phyloP scores from a whole-genome alignment of 2,888 invertebrate genomes.

The Colostygia pectinataria region DNA sequence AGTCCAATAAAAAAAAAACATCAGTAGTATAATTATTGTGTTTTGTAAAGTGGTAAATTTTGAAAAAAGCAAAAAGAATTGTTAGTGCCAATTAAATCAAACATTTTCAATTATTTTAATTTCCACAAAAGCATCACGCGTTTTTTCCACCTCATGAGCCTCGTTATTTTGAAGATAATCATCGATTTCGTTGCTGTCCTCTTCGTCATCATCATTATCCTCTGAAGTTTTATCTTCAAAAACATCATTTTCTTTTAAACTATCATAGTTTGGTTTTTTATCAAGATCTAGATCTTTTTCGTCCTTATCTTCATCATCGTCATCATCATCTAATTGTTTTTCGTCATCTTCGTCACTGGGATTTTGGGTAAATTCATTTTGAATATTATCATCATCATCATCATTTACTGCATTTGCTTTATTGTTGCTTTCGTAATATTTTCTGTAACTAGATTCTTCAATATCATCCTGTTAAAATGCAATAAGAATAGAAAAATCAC shows the following conservation, averaged over 20 bases:
- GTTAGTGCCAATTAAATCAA: conserved; percentile 65
- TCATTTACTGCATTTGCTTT: conserved; percentile 36
- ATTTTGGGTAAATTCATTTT: conserved; percentile 43
- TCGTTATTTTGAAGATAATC: conserved; percentile 38
- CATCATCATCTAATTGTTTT: conserved; percentile 37
- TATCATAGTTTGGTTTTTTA: conserved; percentile 5
- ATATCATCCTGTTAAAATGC: conserved; percentile 41
- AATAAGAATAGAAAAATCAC: neutral
- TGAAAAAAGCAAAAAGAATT: conserved; percentile 42
- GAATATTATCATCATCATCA: conserved; percentile 35
- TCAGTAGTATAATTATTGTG: too few relatives aligned
- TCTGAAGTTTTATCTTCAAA: conserved; percentile 25
- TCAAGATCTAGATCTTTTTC: conserved; percentile 34
- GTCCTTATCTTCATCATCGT: conserved; percentile 39
- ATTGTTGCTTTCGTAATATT: conserved; percentile 38
- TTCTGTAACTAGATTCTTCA: conserved; percentile 39
- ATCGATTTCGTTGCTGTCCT: conserved; percentile 37
- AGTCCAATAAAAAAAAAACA: too few relatives aligned
- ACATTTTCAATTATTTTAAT: conserved; percentile 33
- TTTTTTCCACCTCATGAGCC: conserved; percentile 53
- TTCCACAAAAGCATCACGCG: conserved; percentile 45
- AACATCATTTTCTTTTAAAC: conserved; percentile 41
- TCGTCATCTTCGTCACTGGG: conserved; percentile 35
- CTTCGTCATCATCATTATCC: conserved; percentile 16
- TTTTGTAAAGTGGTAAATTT: conserved; percentile 23